Evolutionary conservation across 1,140 invertebrate species (phyloP).

Genomic region (Parasteatoda tepidariorum): DNA sequence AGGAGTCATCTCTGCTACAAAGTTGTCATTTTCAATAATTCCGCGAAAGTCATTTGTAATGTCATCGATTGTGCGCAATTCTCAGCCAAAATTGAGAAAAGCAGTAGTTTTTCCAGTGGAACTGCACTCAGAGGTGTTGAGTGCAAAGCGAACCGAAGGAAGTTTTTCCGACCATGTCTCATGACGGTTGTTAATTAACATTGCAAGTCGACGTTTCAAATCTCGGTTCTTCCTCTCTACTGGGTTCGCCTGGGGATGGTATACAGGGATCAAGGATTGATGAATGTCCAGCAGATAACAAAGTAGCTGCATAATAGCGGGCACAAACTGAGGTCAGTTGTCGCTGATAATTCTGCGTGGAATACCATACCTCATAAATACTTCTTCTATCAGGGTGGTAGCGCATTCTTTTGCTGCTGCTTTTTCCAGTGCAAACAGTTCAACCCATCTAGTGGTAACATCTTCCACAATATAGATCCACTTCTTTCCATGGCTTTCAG

Average conservation of each 20-base stretch:
- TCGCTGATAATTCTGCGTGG: slow-evolving; percentile 3
- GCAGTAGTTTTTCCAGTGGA: not conserved
- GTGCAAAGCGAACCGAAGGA: not conserved
- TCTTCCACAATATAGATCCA: slow-evolving; percentile 25
- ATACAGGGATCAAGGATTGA: slow-evolving; percentile 14
- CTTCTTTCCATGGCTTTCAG: not conserved
- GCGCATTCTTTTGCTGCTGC: slow-evolving; percentile 8
- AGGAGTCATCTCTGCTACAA: too few species aligned
- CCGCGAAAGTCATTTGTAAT: too few species aligned
- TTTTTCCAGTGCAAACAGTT: slow-evolving; percentile 13
- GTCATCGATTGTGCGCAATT: not conserved
- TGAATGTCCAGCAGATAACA: not conserved
- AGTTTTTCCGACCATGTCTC: not conserved
- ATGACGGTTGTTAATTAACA: not conserved
- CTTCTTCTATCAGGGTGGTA: slow-evolving; percentile 30
- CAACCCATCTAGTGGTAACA: slow-evolving; percentile 4
- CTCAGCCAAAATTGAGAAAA: not conserved
- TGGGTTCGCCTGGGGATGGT: not conserved
- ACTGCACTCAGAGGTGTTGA: not conserved
- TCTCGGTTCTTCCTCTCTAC: slow-evolving; percentile 2
- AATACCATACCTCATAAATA: slow-evolving; percentile 16
- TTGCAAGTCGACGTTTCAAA: not conserved
- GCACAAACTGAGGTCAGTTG: slow-evolving; percentile 21
- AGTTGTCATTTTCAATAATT: too few species aligned
- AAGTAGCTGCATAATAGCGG: not conserved